Evolutionary conservation across 2,888 invertebrate species (phyloP).

Genomic region (Strigamia transsilvanica): DNA sequence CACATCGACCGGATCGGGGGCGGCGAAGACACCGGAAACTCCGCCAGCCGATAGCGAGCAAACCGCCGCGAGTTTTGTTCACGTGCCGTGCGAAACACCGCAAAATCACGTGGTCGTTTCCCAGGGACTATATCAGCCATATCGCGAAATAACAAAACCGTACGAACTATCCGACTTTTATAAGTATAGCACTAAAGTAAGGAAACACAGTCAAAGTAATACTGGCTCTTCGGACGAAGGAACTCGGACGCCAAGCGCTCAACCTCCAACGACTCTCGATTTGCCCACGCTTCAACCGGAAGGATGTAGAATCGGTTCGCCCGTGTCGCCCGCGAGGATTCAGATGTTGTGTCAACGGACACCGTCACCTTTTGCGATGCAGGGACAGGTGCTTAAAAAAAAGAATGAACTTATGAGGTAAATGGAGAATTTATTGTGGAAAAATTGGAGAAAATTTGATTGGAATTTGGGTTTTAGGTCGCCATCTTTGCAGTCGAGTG

Average conservation of each 20-base stretch:
- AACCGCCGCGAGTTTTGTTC: slow-evolving; percentile 55
- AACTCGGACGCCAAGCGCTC: background rate
- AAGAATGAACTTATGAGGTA: slow-evolving; percentile 13
- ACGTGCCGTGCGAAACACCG: slow-evolving; percentile 76
- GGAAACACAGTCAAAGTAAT: slow-evolving; percentile 70
- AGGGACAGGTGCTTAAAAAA: background rate
- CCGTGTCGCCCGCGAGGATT: slow-evolving; percentile 11
- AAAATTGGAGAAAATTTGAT: background rate
- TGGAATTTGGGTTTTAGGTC: background rate
- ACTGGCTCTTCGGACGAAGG: background rate
- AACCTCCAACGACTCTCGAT: background rate
- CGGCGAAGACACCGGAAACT: background rate
- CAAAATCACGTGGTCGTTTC: slow-evolving; percentile 85
- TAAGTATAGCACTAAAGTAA: slow-evolving; percentile 94
- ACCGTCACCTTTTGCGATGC: background rate
- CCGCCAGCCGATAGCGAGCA: slow-evolving; percentile 35
- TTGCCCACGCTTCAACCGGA: background rate
- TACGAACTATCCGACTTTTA: slow-evolving; percentile 98
- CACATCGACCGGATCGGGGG: background rate
- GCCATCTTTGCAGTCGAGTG: background rate
- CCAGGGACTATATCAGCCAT: slow-evolving; percentile 88
- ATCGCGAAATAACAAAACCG: slow-evolving; percentile 89
- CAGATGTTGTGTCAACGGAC: slow-evolving; percentile 1
- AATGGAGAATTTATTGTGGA: background rate
- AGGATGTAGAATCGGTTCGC: slow-evolving; percentile 9